Conservation (phyloP, 1,140 invertebrate genomes). For the Solen grandis region DNA sequence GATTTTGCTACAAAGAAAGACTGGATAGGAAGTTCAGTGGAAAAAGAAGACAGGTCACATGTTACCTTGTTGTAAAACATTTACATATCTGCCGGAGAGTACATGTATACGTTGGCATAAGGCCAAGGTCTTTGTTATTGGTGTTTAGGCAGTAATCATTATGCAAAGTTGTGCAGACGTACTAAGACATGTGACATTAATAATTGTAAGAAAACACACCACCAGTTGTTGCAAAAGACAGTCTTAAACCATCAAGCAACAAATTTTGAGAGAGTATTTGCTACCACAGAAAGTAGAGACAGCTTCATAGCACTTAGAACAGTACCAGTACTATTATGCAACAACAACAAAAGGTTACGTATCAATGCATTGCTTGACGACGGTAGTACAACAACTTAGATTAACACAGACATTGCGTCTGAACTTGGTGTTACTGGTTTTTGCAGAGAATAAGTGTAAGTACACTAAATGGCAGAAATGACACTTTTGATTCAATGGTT, state of each 20-base stretch:
- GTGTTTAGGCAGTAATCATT: conserved; percentile 1
- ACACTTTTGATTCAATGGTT: conserved; percentile 1
- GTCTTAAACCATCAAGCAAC: no score
- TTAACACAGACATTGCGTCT: not conserved
- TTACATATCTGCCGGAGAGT: not conserved
- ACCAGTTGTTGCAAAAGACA: conserved; percentile 24
- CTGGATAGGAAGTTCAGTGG: conserved; percentile 20
- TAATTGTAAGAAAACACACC: conserved; percentile 13
- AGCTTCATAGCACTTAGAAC: not conserved
- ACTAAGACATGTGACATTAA: conserved; percentile 9
- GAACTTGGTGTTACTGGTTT: not conserved
- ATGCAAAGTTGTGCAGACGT: not conserved
- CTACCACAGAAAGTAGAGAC: not conserved
- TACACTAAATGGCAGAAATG: not conserved
- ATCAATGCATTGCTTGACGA: conserved; percentile 13
- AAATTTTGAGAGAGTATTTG: no score
- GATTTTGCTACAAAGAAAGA: conserved; percentile 34
- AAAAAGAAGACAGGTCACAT: no score
- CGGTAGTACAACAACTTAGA: not conserved
- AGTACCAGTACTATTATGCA: not conserved
- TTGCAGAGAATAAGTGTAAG: not conserved
- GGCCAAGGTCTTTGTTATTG: conserved; percentile 4
- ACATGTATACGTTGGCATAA: conserved; percentile 14
- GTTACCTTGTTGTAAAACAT: conserved; percentile 3
- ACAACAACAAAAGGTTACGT: not conserved